These are phyloP conservation scores for Catocala fraxini DNA, from an alignment of 2,888 invertebrate species.

Conservation along the genomic window DNA sequence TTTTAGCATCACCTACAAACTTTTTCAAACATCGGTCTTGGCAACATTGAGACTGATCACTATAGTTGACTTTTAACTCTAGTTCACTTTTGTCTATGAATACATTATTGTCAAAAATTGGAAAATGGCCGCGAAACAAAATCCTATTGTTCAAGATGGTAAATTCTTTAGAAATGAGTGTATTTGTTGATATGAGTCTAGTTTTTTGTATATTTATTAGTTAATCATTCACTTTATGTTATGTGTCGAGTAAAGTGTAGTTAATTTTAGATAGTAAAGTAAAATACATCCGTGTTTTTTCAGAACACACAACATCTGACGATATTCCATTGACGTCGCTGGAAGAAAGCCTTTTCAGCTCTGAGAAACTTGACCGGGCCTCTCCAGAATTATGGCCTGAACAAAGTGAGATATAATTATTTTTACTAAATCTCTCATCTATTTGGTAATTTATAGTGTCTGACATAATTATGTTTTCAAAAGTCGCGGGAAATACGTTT, in stretches of 20 bases:
- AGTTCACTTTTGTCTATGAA: slow-evolving; percentile 21
- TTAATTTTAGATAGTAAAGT: not conserved
- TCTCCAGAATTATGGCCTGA: slow-evolving; percentile 99
- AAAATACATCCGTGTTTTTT: slow-evolving; percentile 46
- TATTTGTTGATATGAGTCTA: not conserved
- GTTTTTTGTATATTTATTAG: slow-evolving; percentile 2
- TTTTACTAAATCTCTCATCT: not conserved
- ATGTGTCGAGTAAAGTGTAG: not conserved
- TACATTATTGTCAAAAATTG: slow-evolving; percentile 59
- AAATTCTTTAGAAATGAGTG: slow-evolving; percentile 52
- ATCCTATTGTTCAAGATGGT: slow-evolving; percentile 89
- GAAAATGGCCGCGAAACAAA: slow-evolving; percentile 91
- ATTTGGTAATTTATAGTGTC: not conserved
- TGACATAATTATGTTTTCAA: slow-evolving; percentile 64
- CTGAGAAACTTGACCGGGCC: slow-evolving; percentile 97
- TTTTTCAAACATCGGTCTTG: too few species aligned
- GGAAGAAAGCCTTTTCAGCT: slow-evolving; percentile 94
- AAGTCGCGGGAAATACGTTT: slow-evolving; percentile 76
- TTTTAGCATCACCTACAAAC: too few species aligned
- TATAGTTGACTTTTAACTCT: not conserved
- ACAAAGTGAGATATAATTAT: slow-evolving; percentile 90
- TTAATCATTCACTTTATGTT: not conserved
- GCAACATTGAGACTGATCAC: too few species aligned
- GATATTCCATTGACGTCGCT: slow-evolving; percentile 85
- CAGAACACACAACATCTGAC: slow-evolving; percentile 78